phyloP scores from a whole-genome alignment of 2,888 invertebrate species.

The Lasioglossum marginatum region DNA sequence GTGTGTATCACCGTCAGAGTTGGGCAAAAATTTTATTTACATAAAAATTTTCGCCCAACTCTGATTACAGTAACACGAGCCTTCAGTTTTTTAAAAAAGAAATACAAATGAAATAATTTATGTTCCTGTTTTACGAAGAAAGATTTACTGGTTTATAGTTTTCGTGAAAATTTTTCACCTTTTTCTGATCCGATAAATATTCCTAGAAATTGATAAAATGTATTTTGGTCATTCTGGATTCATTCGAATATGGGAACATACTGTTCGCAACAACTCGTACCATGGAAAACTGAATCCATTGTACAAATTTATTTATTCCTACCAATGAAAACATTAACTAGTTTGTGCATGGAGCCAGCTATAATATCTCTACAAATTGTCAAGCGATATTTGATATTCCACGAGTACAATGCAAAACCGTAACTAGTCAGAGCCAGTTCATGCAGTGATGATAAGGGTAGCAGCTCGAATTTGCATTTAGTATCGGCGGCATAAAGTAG shows the following conservation, averaged over 20 bases:
- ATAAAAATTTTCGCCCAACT: too few species aligned
- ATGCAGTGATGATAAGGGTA: conserved; percentile 8
- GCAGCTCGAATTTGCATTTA: conserved; percentile 13
- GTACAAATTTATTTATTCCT: neutral
- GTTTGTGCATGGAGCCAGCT: neutral
- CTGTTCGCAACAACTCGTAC: too few species aligned
- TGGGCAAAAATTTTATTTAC: too few species aligned
- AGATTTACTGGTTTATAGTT: neutral
- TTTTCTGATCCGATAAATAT: neutral
- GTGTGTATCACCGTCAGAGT: too few species aligned
- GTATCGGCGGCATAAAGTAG: neutral
- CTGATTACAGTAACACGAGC: too few species aligned
- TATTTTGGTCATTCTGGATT: neutral
- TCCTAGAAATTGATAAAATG: neutral
- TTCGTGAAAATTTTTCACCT: neutral
- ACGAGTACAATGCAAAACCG: neutral
- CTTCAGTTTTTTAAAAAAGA: neutral
- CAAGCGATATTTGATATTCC: conserved; percentile 1
- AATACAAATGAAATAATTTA: neutral
- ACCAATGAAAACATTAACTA: neutral
- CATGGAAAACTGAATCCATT: neutral
- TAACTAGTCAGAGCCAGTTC: neutral
- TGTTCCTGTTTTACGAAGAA: neutral
- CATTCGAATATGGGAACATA: neutral
- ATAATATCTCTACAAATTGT: neutral